Evolutionary conservation across 2,797 vertebrate species (phyloP).

Genomic region (Esox lucius): DNA sequence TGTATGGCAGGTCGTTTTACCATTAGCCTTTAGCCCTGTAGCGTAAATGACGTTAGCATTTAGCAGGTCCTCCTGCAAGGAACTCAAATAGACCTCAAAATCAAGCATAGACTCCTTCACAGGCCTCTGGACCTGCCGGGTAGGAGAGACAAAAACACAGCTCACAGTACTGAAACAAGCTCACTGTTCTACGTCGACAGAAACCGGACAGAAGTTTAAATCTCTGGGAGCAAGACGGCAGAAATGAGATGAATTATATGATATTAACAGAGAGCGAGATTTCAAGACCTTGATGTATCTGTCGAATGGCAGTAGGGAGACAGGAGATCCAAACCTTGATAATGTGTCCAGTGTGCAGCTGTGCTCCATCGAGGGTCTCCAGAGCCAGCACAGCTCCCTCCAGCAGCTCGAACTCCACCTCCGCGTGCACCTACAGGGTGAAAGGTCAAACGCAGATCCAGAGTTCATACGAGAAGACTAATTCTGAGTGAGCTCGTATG

Average conservation of each 20-base stretch:
- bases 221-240: neutral
- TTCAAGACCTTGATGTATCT: too few species aligned
- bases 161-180: neutral
- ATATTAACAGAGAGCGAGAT: neutral
- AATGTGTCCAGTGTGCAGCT: conserved; percentile 63
- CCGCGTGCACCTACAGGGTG: conserved; percentile 75
- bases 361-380: conserved; percentile 68
- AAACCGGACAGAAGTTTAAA: neutral
- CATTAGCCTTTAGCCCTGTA: conserved; percentile 28
- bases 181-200: neutral
- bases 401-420: conserved; percentile 78
- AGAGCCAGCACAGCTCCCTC: conserved; percentile 83
- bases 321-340: conserved; percentile 73
- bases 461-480: too few species aligned
- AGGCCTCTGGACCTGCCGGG: conserved; percentile 80
- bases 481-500: too few species aligned
- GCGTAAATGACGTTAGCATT: conserved; percentile 74
- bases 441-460: neutral
- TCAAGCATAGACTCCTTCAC: conserved; percentile 76
- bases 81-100: conserved; percentile 68
- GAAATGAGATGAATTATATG: neutral
- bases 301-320: too few species aligned
- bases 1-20: neutral
- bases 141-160: neutral
- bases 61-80: conserved; percentile 72